A percentile compares a stretch with the other conserved stretches of the same genome.
Evolutionary conservation across 2,888 invertebrate species (phyloP).

Genomic region (Pyrocoelia pectoralis): DNA sequence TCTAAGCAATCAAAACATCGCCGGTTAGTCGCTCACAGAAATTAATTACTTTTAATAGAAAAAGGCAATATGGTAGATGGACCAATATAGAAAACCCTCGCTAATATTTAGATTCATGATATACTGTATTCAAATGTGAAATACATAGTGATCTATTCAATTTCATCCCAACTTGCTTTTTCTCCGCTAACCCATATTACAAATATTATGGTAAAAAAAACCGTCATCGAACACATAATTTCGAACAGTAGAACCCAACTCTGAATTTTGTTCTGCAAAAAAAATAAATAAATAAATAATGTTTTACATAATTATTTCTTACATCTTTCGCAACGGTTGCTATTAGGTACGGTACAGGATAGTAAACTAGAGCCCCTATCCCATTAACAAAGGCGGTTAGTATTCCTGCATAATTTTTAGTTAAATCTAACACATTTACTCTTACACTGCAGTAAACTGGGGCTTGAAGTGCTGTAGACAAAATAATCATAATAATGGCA

Average conservation of each 20-base stretch:
- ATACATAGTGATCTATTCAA: background rate
- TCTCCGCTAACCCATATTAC: constrained; percentile 76
- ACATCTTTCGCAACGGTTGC: constrained; percentile 24
- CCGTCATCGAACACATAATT: constrained; percentile 75
- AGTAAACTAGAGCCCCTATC: constrained; percentile 32
- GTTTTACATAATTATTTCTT: background rate
- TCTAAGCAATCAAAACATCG: no score
- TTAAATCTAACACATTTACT: constrained; percentile 37
- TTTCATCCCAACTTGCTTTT: constrained; percentile 77
- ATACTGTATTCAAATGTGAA: no score
- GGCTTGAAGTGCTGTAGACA: constrained; percentile 30
- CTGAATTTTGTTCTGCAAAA: constrained; percentile 63
- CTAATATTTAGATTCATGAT: no score
- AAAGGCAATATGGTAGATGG: no score
- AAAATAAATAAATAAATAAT: background rate
- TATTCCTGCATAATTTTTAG: constrained; percentile 36
- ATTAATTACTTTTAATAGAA: no score
- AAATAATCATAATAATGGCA: constrained; percentile 18
- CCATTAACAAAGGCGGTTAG: constrained; percentile 39
- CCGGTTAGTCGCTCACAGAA: no score
- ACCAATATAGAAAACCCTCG: no score
- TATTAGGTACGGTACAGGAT: constrained; percentile 29
- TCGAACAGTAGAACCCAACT: constrained; percentile 85
- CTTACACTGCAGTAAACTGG: constrained; percentile 35
- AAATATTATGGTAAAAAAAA: constrained; percentile 73